Base-by-base conservation (phyloP, 2,113 vertebrate genomes). In the Cygnus atratus region DNA sequence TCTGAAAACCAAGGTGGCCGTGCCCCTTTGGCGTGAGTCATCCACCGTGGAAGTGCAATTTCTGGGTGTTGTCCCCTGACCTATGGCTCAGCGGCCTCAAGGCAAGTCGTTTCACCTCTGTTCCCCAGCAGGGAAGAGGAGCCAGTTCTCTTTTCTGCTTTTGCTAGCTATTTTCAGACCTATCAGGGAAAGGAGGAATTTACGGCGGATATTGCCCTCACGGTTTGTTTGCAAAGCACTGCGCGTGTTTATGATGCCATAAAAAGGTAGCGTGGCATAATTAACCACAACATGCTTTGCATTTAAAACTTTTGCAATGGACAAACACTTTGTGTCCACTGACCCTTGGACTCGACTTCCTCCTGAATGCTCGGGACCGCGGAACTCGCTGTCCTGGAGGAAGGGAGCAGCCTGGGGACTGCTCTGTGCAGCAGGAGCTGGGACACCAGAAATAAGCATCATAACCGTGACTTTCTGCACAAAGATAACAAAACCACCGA, bases 21-120 rank as follows among this genome's bases (percentile, higher is more conserved):
- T 25, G 62, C 25, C 41, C 72, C 33, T 44, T 33, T 2, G 28
- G 37, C 1, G 22, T 2, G 41, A 58, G 31, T 58, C 77, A 17
- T 1, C 24, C 33, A 0, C 4, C 26, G 1, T 21, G 41, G 1
- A 12, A 13, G 62, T 4, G 35, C 48, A 15, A 1, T 5, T 5
- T 4, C 10, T 39, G 57, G 58, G 33, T 39, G 58, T 18, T 66
- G 65, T 21, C 37, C 50, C 43, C 77, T 33, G 44, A 29, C 33
- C 76, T 10, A 1, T 19, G 55, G 26, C 26, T 65, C 24, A 5
- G 13, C 16, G 63, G 8, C 68, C 62, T 80, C 20, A 6, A 17
- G 68, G 15, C 26, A 39, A 58, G 26, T 43, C 21, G 2, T 11
- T 48, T 55, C 39, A 10, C 20, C 67, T 67, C 72, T 28, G 20